Evolutionary conservation across 2,888 invertebrate species (phyloP), one percentile per base, ranked within the genome.

Genomic region (Macrophya alboannulata): DNA sequence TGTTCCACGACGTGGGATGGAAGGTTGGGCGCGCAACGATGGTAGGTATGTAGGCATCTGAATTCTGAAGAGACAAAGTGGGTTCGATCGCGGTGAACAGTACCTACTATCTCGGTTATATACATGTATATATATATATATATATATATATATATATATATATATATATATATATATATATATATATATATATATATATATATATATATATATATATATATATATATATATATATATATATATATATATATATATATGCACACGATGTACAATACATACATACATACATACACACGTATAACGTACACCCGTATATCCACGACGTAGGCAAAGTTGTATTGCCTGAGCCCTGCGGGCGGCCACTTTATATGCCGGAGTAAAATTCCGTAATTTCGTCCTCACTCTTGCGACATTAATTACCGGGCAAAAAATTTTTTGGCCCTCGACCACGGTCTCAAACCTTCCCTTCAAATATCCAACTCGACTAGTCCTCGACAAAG

Each of bases 31-130:
- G 86, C 86, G 65, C 83, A 71, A 65, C 68, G 83, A 83, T 68
- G 83, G 68, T 86, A 88, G 87, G 87, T 86, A 88, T 87, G 87
- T 86, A 82, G 87, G 87, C 86, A 87, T 87, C 88, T 87, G 88
- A 89, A 88, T 89, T 88, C 88, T 86, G 87, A 85, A 84, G 88
- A 87, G 88, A 89, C 88, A 88, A 88, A 88, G 88, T 88, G 87
- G 87, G 86, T 71, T 71, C 83, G 83, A 83, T 83, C 83, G 48
- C 68, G 68, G 45, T 15, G 83, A 83, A 83, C 83, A 83, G 83
- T 83, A 68, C 79, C 72, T 45, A 59, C 79, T 62, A 31, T 31
- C 31, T 31, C 31, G 31, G 31, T 31, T 31, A 31, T 31, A 31
- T 45, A 31, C 37, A 37, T n/a, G 3, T 25, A n/a, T 40, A 51